Evolutionary conservation across 1,140 invertebrate genomes (phyloP), one percentile per base, ranked within the genome.

Genomic region (Battus philenor): DNA sequence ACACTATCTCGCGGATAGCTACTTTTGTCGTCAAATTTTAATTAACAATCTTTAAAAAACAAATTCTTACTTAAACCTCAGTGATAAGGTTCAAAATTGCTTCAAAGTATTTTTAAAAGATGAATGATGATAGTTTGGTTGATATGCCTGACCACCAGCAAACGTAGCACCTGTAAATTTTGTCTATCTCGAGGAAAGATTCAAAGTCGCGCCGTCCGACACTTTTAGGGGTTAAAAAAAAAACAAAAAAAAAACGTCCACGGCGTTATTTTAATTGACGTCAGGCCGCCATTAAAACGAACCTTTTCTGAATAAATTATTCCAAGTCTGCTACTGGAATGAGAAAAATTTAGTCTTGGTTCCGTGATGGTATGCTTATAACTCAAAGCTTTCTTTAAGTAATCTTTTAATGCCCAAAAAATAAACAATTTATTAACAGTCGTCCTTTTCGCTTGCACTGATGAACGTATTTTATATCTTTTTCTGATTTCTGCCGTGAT

Each of bases 261-360:
- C 57, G 47, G 64, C 63, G 68, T 63, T 73, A 74, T 79, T 84
- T 84, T 84, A 84, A 84, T 84, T 81, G 76, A 80, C 67, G 65
- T 48, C 53, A 61, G 62, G 46, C 36, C 46, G 48, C 60, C 54
- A 67, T 65, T 65, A 69, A 71, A 70, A 70, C 65, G 55, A 61
- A 60, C 68, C 64, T 66, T 65, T 56, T 50, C 41, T 49, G 54
- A 59, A 65, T 68, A 51, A 77, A 71, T 75, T 78, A 75, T 73
- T 67, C 50, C 44, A 63, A 59, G 59, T 44, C 53, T 61, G 59
- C 58, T 71, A 66, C 54, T 47, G 64, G 72, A 68, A 76, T 72
- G 55, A 39, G 60, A 66, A 66, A 55, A 63, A 70, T 74, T 74
- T 58, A 49, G 57, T 60, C 58, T 61, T 50, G 29, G 49, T 49